These are phyloP conservation scores for Harpalus rubripes DNA, from an alignment of 2,888 invertebrate species.

Conservation along the genomic window DNA sequence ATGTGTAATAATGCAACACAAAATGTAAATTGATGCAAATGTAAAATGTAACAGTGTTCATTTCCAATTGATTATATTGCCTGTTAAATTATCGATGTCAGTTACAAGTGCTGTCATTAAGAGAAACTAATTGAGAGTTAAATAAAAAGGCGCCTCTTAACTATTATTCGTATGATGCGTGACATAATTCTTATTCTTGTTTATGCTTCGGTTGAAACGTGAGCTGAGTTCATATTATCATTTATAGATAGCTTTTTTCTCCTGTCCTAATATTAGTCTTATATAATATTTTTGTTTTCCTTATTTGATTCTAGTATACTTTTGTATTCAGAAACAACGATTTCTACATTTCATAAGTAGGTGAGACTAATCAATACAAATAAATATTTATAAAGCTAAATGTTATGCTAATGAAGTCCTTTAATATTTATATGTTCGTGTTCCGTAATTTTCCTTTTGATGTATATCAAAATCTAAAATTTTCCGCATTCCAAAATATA, in stretches of 20 bases:
- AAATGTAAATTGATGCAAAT: not conserved
- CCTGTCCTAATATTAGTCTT: no score
- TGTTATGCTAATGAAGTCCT: no score
- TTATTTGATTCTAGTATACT: not conserved
- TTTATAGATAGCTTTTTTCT: no score
- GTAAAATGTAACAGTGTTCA: not conserved
- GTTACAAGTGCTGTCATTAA: not conserved
- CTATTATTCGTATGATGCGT: not conserved
- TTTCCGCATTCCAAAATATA: no score
- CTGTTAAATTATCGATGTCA: not conserved
- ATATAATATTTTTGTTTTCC: no score
- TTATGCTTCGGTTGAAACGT: not conserved
- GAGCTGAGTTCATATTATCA: not conserved
- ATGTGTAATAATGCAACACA: not conserved
- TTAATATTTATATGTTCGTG: no score
- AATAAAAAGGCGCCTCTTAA: slow-evolving; percentile 14
- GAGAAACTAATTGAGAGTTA: not conserved
- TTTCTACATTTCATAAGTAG: no score
- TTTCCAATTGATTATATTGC: slow-evolving; percentile 16
- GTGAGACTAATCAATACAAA: no score
- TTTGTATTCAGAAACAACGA: no score
- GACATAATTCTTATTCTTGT: slow-evolving; percentile 9
- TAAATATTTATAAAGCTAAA: no score
- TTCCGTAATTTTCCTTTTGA: no score
- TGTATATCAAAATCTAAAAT: no score